Evolutionary conservation across 2,797 vertebrate species (phyloP), one percentile per base, ranked within the genome.

Genomic region (Neoniphon sammara): DNA sequence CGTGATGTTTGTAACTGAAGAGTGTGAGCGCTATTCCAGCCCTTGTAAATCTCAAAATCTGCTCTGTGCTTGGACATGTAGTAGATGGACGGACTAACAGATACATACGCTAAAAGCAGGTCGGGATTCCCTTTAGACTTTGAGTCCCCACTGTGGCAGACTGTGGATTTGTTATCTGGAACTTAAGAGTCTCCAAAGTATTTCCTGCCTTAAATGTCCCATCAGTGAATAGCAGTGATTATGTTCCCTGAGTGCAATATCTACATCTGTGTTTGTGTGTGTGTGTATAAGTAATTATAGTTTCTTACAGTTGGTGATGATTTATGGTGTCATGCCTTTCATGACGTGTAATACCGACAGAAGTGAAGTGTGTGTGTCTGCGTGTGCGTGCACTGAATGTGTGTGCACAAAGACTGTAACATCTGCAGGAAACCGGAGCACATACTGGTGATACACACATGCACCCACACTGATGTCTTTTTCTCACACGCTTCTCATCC

Each of bases 271-370:
- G 49, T 21, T 5, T 53, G 21, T 56, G 34, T 61, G 39, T 47
- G 20, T 46, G 39, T 74, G 36, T 36, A 36, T 31, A 2, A 47
- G 25, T 73, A 17, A 27, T 50, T 60, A 46, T 65, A 49, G 68
- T 69, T 72, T 70, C 18, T 17, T 25, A 14, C 2, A 52, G 15
- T 66, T 49, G 2, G n/a, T 53, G 10, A 39, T 36, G 75, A 84
- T 86, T 86, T 69, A 86, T 67, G n/a, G 70, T 25, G n/a, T 39
- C 7, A 0, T 52, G 53, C 39, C 60, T 71, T 31, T 23, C 12
- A 27, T 61, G 23, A 83, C 78, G 80, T 60, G 50, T 59, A 79
- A 72, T 84, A 82, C 89, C 85, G 88, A 90, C 31, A 39, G 62
- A 67, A 68, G 59, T 81, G 56, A 84, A 78, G 49, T 4, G 1